Conservation (phyloP, 2,113 vertebrate genomes). For the Gila orcuttii region DNA sequence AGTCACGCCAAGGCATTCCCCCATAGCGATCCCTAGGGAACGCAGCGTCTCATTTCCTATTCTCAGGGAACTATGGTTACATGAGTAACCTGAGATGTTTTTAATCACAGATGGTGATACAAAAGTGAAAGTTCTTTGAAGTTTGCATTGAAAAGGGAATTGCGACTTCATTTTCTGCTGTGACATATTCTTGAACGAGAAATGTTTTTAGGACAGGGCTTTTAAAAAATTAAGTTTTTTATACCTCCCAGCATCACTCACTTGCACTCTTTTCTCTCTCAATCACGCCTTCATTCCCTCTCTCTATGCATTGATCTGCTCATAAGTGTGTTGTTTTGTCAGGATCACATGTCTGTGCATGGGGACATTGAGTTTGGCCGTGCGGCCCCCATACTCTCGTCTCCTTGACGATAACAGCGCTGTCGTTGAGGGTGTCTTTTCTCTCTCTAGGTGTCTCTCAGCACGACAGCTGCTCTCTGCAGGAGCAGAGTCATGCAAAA, state of each 20-base stretch:
- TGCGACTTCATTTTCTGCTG: not conserved
- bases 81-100: not conserved
- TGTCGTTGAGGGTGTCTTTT: slow-evolving; percentile 39
- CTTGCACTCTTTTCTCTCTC: not conserved
- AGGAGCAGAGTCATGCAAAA: not conserved
- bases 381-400: not conserved
- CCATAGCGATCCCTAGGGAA: no score
- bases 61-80: no score
- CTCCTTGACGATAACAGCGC: slow-evolving; percentile 28
- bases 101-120: not conserved
- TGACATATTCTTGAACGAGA: not conserved
- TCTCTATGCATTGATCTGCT: not conserved
- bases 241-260: not conserved
- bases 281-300: not conserved
- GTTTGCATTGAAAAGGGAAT: not conserved
- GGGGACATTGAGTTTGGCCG: slow-evolving; percentile 20
- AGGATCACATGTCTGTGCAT: slow-evolving; percentile 21
- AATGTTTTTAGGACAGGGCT: not conserved
- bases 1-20: no score
- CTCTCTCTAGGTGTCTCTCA: slow-evolving; percentile 40
- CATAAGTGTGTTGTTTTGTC: slow-evolving; percentile 13
- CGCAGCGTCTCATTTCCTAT: no score
- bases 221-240: not conserved
- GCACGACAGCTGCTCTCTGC: slow-evolving; percentile 13
- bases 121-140: not conserved